Percentiles rank a stretch among this genome's conserved stretches.
Conservation (phyloP, 2,797 vertebrate genomes). For the Vultur gryphus region DNA sequence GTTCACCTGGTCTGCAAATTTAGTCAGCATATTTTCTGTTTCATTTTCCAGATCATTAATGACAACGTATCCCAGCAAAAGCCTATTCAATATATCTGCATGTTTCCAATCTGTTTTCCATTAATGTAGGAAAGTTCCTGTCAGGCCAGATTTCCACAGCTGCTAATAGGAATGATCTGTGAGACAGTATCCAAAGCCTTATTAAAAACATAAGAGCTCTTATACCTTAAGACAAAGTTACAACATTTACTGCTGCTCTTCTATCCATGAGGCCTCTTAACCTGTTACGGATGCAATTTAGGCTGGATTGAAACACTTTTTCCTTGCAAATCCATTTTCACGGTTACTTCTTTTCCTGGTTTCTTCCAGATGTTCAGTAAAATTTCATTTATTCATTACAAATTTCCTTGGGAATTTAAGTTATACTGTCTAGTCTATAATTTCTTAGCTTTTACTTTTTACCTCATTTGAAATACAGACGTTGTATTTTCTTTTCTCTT, state of each 20-base stretch:
- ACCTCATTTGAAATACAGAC: not conserved
- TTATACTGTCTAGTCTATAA: not conserved
- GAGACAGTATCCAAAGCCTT: not conserved
- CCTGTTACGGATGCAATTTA: not conserved
- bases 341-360: not conserved
- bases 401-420: not conserved
- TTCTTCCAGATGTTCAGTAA: not conserved
- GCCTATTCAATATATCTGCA: not conserved
- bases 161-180: not conserved
- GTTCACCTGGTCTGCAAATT: not conserved
- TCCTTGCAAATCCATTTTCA: not conserved
- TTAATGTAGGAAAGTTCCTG: not conserved
- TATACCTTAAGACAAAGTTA: not conserved
- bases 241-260: not conserved
- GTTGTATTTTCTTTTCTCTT: not conserved
- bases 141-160: not conserved
- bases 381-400: not conserved
- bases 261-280: not conserved
- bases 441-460: not conserved
- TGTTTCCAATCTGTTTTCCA: not conserved
- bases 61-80: not conserved
- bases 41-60: not conserved
- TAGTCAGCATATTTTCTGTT: not conserved
- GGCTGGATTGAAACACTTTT: not conserved
- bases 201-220: not conserved